Evolutionary conservation across 2,888 invertebrate species (phyloP).

Genomic region (Campopleginae sp.): DNA sequence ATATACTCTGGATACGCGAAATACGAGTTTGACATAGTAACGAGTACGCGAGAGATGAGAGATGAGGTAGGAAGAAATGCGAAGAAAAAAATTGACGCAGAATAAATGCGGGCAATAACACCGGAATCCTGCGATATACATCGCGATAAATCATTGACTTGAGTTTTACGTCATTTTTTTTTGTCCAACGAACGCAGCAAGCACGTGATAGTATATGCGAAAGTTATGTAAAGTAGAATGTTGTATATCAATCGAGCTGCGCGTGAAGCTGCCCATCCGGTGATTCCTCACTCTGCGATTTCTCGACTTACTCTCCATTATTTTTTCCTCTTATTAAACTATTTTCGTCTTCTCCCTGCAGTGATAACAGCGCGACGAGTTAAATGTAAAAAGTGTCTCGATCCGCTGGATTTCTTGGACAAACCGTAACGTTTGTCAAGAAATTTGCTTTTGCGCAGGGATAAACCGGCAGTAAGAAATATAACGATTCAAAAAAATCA

Average conservation of each 20-base stretch:
- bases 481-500: not conserved
- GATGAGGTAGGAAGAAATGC: constrained; percentile 16
- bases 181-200: constrained; percentile 26
- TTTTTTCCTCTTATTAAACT: constrained; percentile 34
- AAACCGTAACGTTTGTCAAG: not conserved
- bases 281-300: constrained; percentile 61
- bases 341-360: not conserved
- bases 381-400: not conserved
- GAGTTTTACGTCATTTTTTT: constrained; percentile 67
- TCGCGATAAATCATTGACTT: constrained; percentile 71
- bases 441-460: constrained; percentile 2
- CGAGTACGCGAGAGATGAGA: constrained; percentile 27
- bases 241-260: constrained; percentile 71
- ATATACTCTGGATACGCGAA: constrained; percentile 42
- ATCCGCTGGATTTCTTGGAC: not conserved
- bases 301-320: constrained; percentile 21
- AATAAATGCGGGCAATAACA: constrained; percentile 78
- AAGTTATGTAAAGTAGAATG: constrained; percentile 63
- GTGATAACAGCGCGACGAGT: not conserved
- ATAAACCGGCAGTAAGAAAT: not conserved
- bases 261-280: constrained; percentile 59
- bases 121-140: constrained; percentile 76
- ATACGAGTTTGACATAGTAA: constrained; percentile 47
- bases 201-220: constrained; percentile 8
- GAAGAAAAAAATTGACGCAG: constrained; percentile 37